Evolutionary conservation across 2,888 invertebrate species (phyloP), one percentile per base, ranked within the genome.

Genomic region (Fissipunctia ypsillon): DNA sequence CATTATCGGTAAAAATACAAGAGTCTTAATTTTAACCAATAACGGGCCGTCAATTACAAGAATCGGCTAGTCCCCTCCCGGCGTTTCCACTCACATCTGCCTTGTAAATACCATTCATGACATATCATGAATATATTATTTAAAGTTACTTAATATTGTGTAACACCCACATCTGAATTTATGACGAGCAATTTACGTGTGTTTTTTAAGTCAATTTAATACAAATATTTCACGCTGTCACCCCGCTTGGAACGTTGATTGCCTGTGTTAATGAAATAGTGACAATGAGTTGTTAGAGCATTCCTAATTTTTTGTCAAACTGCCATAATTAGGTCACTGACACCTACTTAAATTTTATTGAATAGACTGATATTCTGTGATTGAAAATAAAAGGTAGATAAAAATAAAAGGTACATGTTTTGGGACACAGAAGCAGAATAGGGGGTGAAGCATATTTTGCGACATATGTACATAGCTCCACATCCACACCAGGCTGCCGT

Each of bases 281-380:
- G 57, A 56, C 59, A 76, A 45, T 61, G 41, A 61, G 31, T 61
- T 31, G 35, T 56, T 50, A 5, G 31, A 35, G 9, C 25, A 66
- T 57, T 76, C 59, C 64, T n/a, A 69, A 19, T 48, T 69, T 65
- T 69, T 82, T 69, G 80, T 72, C 78, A 72, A 72, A 25, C 25
- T 82, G 82, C 80, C 82, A 81, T 82, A 69, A 69, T 63, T 59
- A 45, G 72, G 72, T 78, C 61, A 63, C 28, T 69, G 69, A 69
- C 78, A 41, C 43, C 48, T 28, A 38, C 41, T 56, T 35, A 43
- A 38, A 28, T 59, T n/a, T 59, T 61, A 48, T 64, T 74, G 19
- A 16, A 78, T n/a, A 41, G 22, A 57, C 22, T 52, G 6, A 9
- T 10, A 45, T 35, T 56, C 3, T 31, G 19, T 25, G 31, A n/a